phyloP scores from a whole-genome alignment of 2,113 vertebrate species.

The Prunella fulvescens region DNA sequence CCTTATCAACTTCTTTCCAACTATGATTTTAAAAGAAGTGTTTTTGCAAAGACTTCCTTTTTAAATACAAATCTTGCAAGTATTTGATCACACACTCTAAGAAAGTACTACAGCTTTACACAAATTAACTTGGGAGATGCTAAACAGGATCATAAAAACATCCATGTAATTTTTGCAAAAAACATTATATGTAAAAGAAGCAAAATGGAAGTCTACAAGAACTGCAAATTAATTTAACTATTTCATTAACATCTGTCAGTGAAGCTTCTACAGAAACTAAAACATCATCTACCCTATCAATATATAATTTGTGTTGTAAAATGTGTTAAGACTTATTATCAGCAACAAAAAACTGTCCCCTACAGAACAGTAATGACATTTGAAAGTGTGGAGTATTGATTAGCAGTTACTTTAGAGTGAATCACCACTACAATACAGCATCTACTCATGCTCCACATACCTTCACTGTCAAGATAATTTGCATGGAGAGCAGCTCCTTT shows the following conservation, averaged over 20 bases:
- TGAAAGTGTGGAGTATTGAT: slow-evolving; percentile 58
- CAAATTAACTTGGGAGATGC: background rate
- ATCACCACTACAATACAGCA: slow-evolving; percentile 17
- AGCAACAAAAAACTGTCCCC: slow-evolving; percentile 18
- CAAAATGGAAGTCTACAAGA: background rate
- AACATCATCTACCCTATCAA: background rate
- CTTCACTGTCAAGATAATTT: slow-evolving; percentile 46
- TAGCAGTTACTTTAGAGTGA: slow-evolving; percentile 48
- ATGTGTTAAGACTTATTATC: background rate
- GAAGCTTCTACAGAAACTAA: background rate
- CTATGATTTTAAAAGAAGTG: background rate
- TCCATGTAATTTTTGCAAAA: background rate
- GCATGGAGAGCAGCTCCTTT: slow-evolving; percentile 61
- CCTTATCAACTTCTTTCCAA: background rate
- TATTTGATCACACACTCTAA: background rate
- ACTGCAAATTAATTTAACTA: background rate
- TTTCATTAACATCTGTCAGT: background rate
- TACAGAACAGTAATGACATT: slow-evolving; percentile 39
- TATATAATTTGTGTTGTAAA: background rate
- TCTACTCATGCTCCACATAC: slow-evolving; percentile 6
- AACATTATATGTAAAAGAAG: background rate
- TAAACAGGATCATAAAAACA: background rate
- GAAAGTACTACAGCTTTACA: background rate
- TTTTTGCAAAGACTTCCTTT: background rate
- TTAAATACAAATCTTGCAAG: background rate